Base-by-base conservation (phyloP, 2,797 vertebrate genomes). In the Argyrosomus regius region DNA sequence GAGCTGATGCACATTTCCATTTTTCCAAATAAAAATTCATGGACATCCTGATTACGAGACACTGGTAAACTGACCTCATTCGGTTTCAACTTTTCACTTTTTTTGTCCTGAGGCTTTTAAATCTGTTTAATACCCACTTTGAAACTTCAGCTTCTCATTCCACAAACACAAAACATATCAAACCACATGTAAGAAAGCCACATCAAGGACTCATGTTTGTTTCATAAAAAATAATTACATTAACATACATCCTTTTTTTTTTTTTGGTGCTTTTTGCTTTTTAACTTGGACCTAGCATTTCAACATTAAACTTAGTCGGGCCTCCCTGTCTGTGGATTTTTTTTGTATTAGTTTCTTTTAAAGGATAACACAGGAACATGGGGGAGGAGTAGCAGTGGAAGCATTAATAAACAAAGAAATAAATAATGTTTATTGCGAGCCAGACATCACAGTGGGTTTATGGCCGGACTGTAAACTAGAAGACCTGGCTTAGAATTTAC, bases 401-500 rank as follows among this genome's bases (percentile, higher is more conserved):
- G 87, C 83, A 92, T 91, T 92, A 92, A 92, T 93, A 89, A 92
- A 94, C 88, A 92, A 89, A 90, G 89, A 90, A 93, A 93, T 91
- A 93, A 94, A 94, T 94, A 93, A 93, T 88, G 87, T 90, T 92
- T 93, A 92, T 91, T 93, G 85, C 68, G 18, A 92, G 91, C 80
- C 88, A 94, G 94, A 92, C 93, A 80, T 93, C 93, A 93, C 87
- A 89, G 93, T 90, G 90, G 85, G 86, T 95, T 95, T 95, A 95
- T 94, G 90, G 93, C 89, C 87, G 91, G 89, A 92, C 91, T 91
- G 87, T 95, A 94, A 94, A 94, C 91, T 94, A 88, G 84, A 89
- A 84, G 89, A 90, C 88, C 89, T 69, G 67, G 90, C 86, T 93
- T 91, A 88, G 92, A 92, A 95, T 95, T 94, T 93, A 94, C 93